Base-by-base conservation (phyloP, 2,113 vertebrate species). In the Brienomyrus brachyistius region DNA sequence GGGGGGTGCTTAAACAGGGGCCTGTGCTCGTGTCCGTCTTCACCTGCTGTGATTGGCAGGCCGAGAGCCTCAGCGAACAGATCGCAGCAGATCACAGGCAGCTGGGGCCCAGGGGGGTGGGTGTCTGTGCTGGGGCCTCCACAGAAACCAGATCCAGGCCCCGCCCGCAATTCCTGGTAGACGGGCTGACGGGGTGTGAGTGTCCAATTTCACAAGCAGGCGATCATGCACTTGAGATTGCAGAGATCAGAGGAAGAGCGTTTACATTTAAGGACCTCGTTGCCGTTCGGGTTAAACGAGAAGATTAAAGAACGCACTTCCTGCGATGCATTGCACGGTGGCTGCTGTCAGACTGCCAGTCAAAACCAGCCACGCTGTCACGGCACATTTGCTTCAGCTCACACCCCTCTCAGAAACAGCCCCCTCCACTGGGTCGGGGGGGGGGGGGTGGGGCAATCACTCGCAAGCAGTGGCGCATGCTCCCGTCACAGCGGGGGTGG, bases 261-360 rank as follows among this genome's bases (percentile, higher is more conserved):
- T 93, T 92, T 86, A 91, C 92, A 92, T 94, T 92, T 94, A 95
- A 95, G 94, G 93, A 90, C 62, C 52, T 40, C 86, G 3, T 74
- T 91, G 92, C 92, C 91, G 92, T 92, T 48, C 7, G n/a, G 88
- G 21, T 50, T 27, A n/a, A 31, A 31, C 62, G n/a, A 21, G 82
- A 31, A 70, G 62, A 31, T 27, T 17, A 10, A 91, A 92, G 91
- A 93, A 94, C 94, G 93, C 94, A 94, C 95, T 96, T 95, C 95
- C 93, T 95, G 91, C 90, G 91, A 88, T 90, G 84, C 43, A 1
- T 89, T 91, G 93, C 92, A 91, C 92, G 90, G 91, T 93, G 93
- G 93, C 94, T 94, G 91, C 92, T 92, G 93, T 93, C 94, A 85
- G 89, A 91, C 93, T 95, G 92, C 91, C 92, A 92, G 94, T 94